Evolutionary conservation across 2,888 invertebrate genomes (phyloP).

Genomic region (Latrodectus elegans): DNA sequence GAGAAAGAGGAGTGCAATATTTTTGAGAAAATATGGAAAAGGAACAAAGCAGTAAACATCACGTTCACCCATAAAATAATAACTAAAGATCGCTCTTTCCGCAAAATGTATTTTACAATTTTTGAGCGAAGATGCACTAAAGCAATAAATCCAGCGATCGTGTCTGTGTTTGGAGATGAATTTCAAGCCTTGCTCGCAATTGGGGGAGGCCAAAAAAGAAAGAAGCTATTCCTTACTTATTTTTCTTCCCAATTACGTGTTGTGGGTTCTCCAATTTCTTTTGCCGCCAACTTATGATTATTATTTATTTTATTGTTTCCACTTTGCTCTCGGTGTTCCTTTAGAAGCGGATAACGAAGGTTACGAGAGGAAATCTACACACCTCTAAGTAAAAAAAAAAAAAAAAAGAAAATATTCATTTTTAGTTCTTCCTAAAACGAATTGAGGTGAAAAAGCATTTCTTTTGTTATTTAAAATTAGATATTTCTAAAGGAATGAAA

Average conservation of each 20-base stretch:
- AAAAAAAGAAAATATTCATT: too few species aligned
- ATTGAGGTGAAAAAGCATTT: too few species aligned
- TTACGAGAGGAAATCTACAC: too few species aligned
- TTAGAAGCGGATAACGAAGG: too few species aligned
- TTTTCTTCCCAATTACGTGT: slow-evolving; percentile 23
- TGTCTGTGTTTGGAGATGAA: slow-evolving; percentile 39
- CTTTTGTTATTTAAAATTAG: too few species aligned
- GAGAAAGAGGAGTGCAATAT: background rate
- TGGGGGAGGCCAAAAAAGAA: background rate
- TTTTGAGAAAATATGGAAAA: background rate
- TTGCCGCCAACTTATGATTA: slow-evolving; percentile 12
- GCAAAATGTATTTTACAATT: slow-evolving; percentile 5
- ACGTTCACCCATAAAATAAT: background rate
- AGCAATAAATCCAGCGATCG: slow-evolving; percentile 26
- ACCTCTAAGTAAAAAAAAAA: too few species aligned
- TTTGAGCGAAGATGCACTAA: slow-evolving; percentile 1
- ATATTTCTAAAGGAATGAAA: too few species aligned
- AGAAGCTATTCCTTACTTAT: background rate
- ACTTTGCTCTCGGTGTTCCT: background rate
- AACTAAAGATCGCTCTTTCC: background rate
- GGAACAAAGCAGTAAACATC: background rate
- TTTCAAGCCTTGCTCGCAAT: slow-evolving; percentile 22
- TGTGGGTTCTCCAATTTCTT: background rate
- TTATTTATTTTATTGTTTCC: slow-evolving; percentile 3
- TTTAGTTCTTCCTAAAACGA: too few species aligned